Evolutionary conservation across 2,888 invertebrate species (phyloP).

Genomic region (Lasius platythorax): DNA sequence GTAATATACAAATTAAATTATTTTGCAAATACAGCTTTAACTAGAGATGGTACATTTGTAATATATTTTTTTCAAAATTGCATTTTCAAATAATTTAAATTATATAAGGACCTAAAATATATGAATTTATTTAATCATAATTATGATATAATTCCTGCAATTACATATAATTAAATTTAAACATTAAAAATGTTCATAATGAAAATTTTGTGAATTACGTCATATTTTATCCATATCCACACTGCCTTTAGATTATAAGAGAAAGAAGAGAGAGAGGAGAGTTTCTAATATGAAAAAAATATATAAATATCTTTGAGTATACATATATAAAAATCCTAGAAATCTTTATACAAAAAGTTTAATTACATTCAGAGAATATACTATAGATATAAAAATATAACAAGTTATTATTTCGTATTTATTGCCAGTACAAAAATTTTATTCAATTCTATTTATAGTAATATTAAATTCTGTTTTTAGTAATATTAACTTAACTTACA

Average conservation of each 20-base stretch:
- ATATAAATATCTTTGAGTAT: neutral
- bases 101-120: neutral
- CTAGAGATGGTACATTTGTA: no score
- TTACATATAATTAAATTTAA: neutral
- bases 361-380: neutral
- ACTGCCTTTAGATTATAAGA: neutral
- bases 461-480: neutral
- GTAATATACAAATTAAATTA: neutral
- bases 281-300: conserved; percentile 5
- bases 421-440: neutral
- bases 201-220: neutral
- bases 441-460: neutral
- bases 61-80: neutral
- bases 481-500: conserved; percentile 11
- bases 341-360: neutral
- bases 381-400: conserved; percentile 17
- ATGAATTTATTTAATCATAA: neutral
- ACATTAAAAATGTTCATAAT: conserved; percentile 1
- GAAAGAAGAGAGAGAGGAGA: neutral
- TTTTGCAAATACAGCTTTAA: neutral
- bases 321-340: neutral
- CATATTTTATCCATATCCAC: neutral
- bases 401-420: neutral
- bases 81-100: neutral
- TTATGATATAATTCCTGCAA: neutral